phyloP scores from a whole-genome alignment of 2,888 invertebrate species.

The Adineta ricciae region DNA sequence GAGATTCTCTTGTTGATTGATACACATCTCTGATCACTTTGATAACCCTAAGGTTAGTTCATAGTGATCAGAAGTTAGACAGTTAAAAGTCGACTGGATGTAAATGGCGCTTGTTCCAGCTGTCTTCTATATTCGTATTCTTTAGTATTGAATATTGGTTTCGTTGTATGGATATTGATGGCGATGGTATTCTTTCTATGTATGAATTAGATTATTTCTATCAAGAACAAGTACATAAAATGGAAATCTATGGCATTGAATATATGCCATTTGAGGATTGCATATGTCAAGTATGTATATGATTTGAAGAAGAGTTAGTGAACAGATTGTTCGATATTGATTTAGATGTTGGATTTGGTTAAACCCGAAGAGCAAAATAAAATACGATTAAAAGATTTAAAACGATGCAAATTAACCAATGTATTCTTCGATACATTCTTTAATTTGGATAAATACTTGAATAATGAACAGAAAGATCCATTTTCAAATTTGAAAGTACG shows the following conservation, averaged over 20 bases:
- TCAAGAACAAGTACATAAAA: constrained; percentile 81
- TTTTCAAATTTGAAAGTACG: constrained; percentile 60
- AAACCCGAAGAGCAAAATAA: constrained; percentile 62
- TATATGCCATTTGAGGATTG: constrained; percentile 89
- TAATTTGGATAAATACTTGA: constrained; percentile 94
- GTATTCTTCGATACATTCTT: constrained; percentile 99
- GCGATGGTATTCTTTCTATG: constrained; percentile 91
- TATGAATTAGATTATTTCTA: constrained; percentile 96
- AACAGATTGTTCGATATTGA: background rate
- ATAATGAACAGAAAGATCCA: constrained; percentile 95
- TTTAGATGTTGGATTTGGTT: constrained; percentile 84
- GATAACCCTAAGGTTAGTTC: too few species aligned
- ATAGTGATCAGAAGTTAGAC: too few species aligned
- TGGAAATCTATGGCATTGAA: constrained; percentile 93
- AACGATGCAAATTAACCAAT: constrained; percentile 84
- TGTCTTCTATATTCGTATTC: too few species aligned
- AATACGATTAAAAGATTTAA: constrained; percentile 80
- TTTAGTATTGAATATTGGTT: constrained; percentile 56
- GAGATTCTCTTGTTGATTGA: too few species aligned
- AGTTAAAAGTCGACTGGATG: too few species aligned
- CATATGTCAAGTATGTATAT: constrained; percentile 59
- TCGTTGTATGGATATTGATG: constrained; percentile 94
- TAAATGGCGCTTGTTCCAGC: too few species aligned
- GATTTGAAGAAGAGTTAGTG: background rate
- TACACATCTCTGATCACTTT: background rate